Evolutionary conservation across 1,140 invertebrate species (phyloP).

Genomic region (Parasteatoda tepidariorum): DNA sequence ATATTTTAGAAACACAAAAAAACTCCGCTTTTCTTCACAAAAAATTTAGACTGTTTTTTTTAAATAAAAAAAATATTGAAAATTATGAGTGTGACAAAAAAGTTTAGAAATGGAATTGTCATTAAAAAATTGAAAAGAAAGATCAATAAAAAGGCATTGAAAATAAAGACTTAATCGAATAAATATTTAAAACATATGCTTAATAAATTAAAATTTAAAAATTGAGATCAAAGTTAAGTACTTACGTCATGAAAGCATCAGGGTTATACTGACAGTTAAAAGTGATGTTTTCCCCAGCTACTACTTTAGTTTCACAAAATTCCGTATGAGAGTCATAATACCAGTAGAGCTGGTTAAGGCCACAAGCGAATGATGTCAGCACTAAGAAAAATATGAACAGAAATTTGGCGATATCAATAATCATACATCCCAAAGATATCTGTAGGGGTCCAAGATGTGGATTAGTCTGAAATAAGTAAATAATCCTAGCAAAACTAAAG

Average conservation of each 20-base stretch:
- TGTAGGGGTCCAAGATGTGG: constrained; percentile 71
- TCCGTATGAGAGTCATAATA: constrained; percentile 64
- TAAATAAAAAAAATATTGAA: too few species aligned
- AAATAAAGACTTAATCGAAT: too few species aligned
- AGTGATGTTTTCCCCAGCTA: constrained; percentile 63
- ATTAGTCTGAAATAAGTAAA: constrained; percentile 71
- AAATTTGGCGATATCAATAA: constrained; percentile 73
- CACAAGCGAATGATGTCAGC: constrained; percentile 71
- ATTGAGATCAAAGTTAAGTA: background rate
- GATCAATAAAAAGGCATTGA: too few species aligned
- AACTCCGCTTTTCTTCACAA: too few species aligned
- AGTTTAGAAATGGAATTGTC: too few species aligned
- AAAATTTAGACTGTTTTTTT: too few species aligned
- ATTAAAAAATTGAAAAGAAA: too few species aligned
- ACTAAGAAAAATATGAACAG: constrained; percentile 72
- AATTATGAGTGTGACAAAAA: too few species aligned
- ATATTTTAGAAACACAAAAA: too few species aligned
- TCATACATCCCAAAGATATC: constrained; percentile 73
- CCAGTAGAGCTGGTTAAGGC: constrained; percentile 72
- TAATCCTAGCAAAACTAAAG: constrained; percentile 66
- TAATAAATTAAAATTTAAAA: too few species aligned
- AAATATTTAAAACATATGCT: too few species aligned
- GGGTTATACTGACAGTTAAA: constrained; percentile 63
- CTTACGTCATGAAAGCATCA: constrained; percentile 67
- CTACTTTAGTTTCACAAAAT: constrained; percentile 61